Evolutionary conservation across 2,113 vertebrate genomes (phyloP), one percentile per base, ranked within the genome.

Genomic region (Apteryx owenii): DNA sequence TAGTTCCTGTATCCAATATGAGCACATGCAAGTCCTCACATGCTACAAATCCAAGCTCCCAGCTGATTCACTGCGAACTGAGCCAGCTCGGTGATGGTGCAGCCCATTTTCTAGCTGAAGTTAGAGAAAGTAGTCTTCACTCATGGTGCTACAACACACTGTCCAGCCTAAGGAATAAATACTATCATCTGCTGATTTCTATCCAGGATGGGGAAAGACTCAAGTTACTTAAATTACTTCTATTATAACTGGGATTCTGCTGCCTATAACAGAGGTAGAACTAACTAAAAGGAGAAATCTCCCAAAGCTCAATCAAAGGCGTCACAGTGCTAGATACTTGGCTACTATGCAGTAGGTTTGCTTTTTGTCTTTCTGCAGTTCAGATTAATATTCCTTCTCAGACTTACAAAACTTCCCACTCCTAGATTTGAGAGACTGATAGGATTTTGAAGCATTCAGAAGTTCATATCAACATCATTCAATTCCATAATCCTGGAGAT

Each of bases 1-100:
- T 70, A 2, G 17, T 29, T 70, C 7, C 33, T 68, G 18, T 9
- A 29, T 62, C 23, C 10, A 8, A 5, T 16, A 8, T 46, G 5
- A 75, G 5, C 2, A 62, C n/a, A 7, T n/a, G 11, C 13, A 26
- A 11, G 5, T 1, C 26, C 7, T 69, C 5, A 58, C 16, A 2
- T 33, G 44, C 50, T 36, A 51, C 5, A 36, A 81, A 81, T 4
- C 3, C 18, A 75, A 79, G 2, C 20, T 82, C 38, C n/a, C 36
- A 53, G 17, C 23, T 38, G 48, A 72, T 38, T 51, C 70, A 20
- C 8, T 36, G 50, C 9, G 4, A 51, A 73, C 16, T 38, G 50
- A 72, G 50, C 17, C 9, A 73, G 50, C 50, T 28, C 70, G 54
- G 5, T 40, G 16, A 18, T 38, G 26, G 23, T 29, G n/a, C 25